Evolutionary conservation across 1,140 invertebrate species (phyloP), one percentile per base, ranked within the genome.

Genomic region (Hormaphis cornu): DNA sequence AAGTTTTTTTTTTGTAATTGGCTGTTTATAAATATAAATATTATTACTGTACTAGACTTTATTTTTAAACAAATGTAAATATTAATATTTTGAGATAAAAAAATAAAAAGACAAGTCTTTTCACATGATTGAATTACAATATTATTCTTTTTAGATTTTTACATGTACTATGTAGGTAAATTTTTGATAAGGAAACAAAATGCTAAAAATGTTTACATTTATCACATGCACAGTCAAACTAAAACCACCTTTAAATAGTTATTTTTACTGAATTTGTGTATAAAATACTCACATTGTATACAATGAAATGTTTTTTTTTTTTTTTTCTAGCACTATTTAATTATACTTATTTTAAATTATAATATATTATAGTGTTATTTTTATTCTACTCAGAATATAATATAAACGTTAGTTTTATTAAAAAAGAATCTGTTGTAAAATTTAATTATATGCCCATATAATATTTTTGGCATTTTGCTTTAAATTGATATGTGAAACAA

Each of bases 11-110:
- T 54, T 28, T 52, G 5, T 44, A 50, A 24, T 66, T 26, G 44
- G 61, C 61, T 66, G 61, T 66, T 66, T 50, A 48, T 66, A 66
- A 66, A 66, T 66, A 66, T 66, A 48, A 66, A 35, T 66, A 66
- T 66, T 58, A 66, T 66, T n/a, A 46, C 18, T 66, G 50, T 66
- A 28, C 50, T 66, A 66, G 61, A 66, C 50, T 66, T 66, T 66
- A 66, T 66, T 50, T 26, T 33, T 48, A 66, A 33, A 48, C 48
- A 59, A 26, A 18, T 46, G 40, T 58, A 58, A n/a, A n/a, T n/a
- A n/a, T n/a, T n/a, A 24, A 37, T 24, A 40, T 10, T 22, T 40
- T 37, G n/a, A n/a, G n/a, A 58, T 33, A 58, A 14, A 16, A 58
- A 24, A 58, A 22, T 4, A 24, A 52, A 54, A 33, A 35, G 52